phyloP scores from a whole-genome alignment of 1,140 invertebrate species.

The Battus philenor region DNA sequence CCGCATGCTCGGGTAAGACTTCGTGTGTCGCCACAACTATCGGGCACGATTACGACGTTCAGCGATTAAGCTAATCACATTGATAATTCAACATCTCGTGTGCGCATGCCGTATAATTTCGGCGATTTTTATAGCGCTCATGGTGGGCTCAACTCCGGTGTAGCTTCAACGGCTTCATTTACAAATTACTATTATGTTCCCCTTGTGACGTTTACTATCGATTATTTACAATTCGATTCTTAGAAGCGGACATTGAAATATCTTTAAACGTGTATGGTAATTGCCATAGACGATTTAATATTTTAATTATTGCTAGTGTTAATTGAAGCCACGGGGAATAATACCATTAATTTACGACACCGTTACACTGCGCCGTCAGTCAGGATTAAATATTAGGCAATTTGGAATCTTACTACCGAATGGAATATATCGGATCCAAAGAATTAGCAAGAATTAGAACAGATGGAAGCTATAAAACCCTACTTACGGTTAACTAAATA shows the following conservation, averaged over 20 bases:
- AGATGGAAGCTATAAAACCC: too few relatives aligned
- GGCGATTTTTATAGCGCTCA: slow-evolving; percentile 52
- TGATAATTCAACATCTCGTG: slow-evolving; percentile 52
- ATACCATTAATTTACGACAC: slow-evolving; percentile 25
- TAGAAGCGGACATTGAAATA: slow-evolving; percentile 8
- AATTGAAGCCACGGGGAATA: slow-evolving; percentile 35
- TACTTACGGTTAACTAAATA: too few relatives aligned
- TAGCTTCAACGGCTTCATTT: slow-evolving; percentile 50
- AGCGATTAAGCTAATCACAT: slow-evolving; percentile 62
- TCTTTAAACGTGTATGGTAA: slow-evolving; percentile 1
- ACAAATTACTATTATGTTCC: slow-evolving; percentile 28
- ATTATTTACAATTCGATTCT: slow-evolving; percentile 15
- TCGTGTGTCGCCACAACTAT: slow-evolving; percentile 28
- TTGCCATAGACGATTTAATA: slow-evolving; percentile 10
- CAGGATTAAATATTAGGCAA: slow-evolving; percentile 21
- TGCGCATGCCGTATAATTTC: slow-evolving; percentile 60
- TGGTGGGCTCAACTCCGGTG: slow-evolving; percentile 45
- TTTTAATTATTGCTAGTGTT: slow-evolving; percentile 37
- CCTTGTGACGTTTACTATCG: slow-evolving; percentile 25
- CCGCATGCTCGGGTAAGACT: not conserved
- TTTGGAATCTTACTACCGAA: slow-evolving; percentile 3
- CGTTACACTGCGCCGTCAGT: slow-evolving; percentile 35
- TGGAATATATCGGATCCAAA: too few relatives aligned
- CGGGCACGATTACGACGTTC: slow-evolving; percentile 28
- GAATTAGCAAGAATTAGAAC: too few relatives aligned